phyloP scores from a whole-genome alignment of 2,888 invertebrate species.

The Pardosa pseudoannulata region DNA sequence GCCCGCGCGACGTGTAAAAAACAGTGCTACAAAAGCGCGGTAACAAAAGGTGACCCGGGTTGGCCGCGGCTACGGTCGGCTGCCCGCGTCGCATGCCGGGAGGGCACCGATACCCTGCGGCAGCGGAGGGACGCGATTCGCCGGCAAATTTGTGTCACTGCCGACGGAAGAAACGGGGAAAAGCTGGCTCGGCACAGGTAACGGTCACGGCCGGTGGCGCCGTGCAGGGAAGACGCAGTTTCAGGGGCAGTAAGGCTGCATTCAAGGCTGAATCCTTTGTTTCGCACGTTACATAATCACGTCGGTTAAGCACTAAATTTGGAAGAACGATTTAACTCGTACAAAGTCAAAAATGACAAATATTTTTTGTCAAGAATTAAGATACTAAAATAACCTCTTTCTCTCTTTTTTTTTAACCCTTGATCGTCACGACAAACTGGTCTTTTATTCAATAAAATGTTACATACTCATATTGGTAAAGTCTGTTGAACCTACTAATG shows the following conservation, averaged over 20 bases:
- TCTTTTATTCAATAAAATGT: too few relatives aligned
- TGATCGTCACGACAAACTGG: too few relatives aligned
- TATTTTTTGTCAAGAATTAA: too few relatives aligned
- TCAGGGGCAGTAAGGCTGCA: constrained; percentile 2
- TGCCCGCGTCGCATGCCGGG: constrained; percentile 5
- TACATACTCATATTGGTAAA: too few relatives aligned
- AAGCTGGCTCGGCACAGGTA: background rate
- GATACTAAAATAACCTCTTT: too few relatives aligned
- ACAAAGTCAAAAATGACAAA: too few relatives aligned
- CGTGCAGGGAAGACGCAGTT: background rate
- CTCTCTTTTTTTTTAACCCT: too few relatives aligned
- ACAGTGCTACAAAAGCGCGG: background rate
- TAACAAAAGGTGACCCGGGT: constrained; percentile 14
- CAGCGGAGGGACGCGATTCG: constrained; percentile 5
- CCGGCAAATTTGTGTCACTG: constrained; percentile 6
- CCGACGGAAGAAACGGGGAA: background rate
- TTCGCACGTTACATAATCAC: too few relatives aligned
- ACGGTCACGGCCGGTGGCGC: background rate
- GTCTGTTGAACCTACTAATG: too few relatives aligned
- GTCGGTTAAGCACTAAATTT: too few relatives aligned
- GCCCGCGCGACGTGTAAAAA: constrained; percentile 1
- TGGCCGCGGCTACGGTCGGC: constrained; percentile 15
- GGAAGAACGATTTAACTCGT: too few relatives aligned
- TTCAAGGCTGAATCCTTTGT: background rate
- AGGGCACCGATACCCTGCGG: constrained; percentile 15